Conservation (phyloP, 2,888 invertebrate genomes). For the Lomographa bimaculata region DNA sequence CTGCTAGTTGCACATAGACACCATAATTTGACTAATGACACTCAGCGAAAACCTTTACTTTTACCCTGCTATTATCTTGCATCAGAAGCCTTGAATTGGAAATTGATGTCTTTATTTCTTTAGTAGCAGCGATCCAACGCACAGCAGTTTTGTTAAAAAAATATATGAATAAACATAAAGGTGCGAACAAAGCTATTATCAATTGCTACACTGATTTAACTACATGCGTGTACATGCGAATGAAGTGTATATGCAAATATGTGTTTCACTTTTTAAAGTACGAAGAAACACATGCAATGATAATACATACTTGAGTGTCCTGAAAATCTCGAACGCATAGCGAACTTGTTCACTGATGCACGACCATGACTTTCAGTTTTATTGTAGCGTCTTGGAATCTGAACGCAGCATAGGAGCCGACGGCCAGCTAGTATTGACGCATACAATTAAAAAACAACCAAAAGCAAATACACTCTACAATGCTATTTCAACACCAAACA, state of each 20-base stretch:
- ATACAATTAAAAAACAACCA: conserved; percentile 17
- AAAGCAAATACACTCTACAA: conserved; percentile 12
- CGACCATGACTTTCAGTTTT: conserved; percentile 57
- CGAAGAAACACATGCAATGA: conserved; percentile 23
- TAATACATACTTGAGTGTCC: conserved; percentile 48
- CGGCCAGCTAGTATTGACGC: conserved; percentile 75
- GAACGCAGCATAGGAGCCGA: conserved; percentile 56
- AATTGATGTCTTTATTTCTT: conserved; percentile 5
- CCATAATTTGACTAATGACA: conserved; percentile 13
- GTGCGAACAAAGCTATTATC: conserved; percentile 12
- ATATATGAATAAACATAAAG: conserved; percentile 15
- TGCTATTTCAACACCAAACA: no score
- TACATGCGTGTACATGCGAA: conserved; percentile 33
- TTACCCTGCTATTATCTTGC: background rate
- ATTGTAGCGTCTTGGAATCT: conserved; percentile 76
- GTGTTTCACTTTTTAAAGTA: conserved; percentile 31
- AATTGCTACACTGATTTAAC: conserved; percentile 19
- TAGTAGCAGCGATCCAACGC: conserved; percentile 5
- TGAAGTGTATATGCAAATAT: conserved; percentile 33
- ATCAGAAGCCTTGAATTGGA: background rate
- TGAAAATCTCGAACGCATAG: conserved; percentile 52
- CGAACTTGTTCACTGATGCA: conserved; percentile 44
- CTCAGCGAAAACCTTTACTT: background rate
- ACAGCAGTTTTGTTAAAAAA: conserved; percentile 11
- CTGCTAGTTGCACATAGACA: conserved; percentile 24